These are phyloP conservation scores for Podotricha telesiphe DNA, from an alignment of 2,888 invertebrate species.

Conservation along the genomic window DNA sequence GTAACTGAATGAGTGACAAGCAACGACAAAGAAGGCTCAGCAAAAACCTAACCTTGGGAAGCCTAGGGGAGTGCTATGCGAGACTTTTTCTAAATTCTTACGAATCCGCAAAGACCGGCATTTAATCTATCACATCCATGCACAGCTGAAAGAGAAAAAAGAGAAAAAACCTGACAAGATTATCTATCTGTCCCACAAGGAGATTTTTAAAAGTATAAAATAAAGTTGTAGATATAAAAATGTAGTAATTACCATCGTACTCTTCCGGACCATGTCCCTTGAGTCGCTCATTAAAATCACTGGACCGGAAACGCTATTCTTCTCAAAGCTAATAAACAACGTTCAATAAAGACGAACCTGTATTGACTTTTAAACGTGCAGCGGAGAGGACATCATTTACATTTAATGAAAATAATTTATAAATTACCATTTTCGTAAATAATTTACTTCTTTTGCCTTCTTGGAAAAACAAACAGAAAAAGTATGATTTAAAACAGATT, in stretches of 20 bases:
- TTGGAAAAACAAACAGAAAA: too few relatives aligned
- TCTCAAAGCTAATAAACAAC: conserved; percentile 41
- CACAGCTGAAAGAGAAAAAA: too few relatives aligned
- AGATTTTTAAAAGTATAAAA: not conserved
- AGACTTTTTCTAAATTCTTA: too few relatives aligned
- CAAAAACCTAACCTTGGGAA: too few relatives aligned
- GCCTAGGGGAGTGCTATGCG: too few relatives aligned
- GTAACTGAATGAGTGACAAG: too few relatives aligned
- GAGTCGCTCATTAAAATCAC: conserved; percentile 42
- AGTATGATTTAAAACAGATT: too few relatives aligned
- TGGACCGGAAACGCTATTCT: conserved; percentile 42
- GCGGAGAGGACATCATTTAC: conserved; percentile 18
- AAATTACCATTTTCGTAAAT: not conserved
- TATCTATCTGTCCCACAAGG: not conserved
- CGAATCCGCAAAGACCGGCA: too few relatives aligned
- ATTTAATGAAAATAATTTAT: conserved; percentile 22
- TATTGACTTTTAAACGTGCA: conserved; percentile 30
- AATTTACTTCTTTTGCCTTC: not conserved
- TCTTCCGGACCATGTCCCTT: conserved; percentile 37
- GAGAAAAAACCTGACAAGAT: not conserved
- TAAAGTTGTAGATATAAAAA: conserved; percentile 28
- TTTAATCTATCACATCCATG: too few relatives aligned
- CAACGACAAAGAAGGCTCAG: too few relatives aligned
- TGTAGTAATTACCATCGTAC: conserved; percentile 39
- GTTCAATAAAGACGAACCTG: conserved; percentile 35